A percentile compares a stretch with the other conserved stretches of the same genome.
These are phyloP conservation scores for Idaea biselata DNA, from an alignment of 2,888 invertebrate species.

Conservation along the genomic window DNA sequence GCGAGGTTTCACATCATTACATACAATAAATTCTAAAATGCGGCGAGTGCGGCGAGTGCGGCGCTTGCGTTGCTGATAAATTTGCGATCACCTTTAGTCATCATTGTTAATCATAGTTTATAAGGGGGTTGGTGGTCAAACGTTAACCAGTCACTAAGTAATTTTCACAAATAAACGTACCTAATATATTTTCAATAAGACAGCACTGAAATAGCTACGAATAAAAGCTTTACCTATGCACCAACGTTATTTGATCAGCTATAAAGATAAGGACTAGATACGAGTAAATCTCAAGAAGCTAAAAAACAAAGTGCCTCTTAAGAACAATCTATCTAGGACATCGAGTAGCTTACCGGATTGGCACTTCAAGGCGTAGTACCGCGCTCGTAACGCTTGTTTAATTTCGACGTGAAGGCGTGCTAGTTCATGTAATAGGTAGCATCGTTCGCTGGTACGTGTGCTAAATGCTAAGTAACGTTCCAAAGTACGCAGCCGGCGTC, in stretches of 20 bases:
- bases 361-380: constrained; percentile 62
- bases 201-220: background rate
- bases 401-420: constrained; percentile 61
- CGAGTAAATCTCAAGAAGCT: no score
- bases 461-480: constrained; percentile 55
- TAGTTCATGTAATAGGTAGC: constrained; percentile 67
- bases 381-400: constrained; percentile 57
- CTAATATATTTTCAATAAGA: background rate
- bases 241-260: background rate
- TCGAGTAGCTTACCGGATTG: constrained; percentile 50
- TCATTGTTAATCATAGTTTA: no score
- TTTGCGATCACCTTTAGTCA: no score
- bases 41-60: no score
- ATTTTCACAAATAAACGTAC: no score
- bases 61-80: no score
- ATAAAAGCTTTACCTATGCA: background rate
- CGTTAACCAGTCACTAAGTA: no score
- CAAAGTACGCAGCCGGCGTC: constrained; percentile 55
- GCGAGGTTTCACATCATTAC: no score
- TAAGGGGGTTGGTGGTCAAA: no score
- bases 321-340: background rate
- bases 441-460: constrained; percentile 56
- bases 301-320: background rate
- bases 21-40: no score
- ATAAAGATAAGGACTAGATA: background rate